phyloP scores from a whole-genome alignment of 2,113 vertebrate species.

The Chlamydotis undulata region DNA sequence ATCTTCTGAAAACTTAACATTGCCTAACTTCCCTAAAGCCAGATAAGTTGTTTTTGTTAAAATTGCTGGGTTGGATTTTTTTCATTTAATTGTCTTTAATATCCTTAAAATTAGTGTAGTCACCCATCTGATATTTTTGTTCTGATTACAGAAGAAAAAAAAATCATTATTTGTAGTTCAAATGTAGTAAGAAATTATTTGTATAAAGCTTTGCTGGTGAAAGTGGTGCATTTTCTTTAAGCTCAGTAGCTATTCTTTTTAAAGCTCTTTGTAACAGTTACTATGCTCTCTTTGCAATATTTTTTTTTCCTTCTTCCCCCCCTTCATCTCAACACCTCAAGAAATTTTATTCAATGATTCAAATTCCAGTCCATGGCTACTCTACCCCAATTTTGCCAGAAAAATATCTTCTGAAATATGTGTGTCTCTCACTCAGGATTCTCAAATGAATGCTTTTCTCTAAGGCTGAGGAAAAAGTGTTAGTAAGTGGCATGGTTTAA shows the following conservation, averaged over 20 bases:
- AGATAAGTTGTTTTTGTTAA: not conserved
- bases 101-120: not conserved
- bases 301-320: not conserved
- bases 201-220: not conserved
- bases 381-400: not conserved
- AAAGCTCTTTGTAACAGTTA: not conserved
- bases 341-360: not conserved
- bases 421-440: not conserved
- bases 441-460: not conserved
- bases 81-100: not conserved
- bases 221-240: not conserved
- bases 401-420: conserved; percentile 7
- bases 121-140: not conserved
- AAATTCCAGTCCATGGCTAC: not conserved
- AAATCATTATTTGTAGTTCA: not conserved
- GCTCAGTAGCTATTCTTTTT: not conserved
- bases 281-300: not conserved
- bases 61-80: not conserved
- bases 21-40: not conserved
- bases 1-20: not conserved
- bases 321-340: not conserved
- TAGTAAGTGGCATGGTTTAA: not conserved
- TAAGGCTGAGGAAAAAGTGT: not conserved
- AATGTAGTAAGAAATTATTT: not conserved
- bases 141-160: not conserved